These are phyloP conservation scores for Nyctibius bracteatus DNA, from an alignment of 2,113 vertebrate genomes.

Conservation along the genomic window DNA sequence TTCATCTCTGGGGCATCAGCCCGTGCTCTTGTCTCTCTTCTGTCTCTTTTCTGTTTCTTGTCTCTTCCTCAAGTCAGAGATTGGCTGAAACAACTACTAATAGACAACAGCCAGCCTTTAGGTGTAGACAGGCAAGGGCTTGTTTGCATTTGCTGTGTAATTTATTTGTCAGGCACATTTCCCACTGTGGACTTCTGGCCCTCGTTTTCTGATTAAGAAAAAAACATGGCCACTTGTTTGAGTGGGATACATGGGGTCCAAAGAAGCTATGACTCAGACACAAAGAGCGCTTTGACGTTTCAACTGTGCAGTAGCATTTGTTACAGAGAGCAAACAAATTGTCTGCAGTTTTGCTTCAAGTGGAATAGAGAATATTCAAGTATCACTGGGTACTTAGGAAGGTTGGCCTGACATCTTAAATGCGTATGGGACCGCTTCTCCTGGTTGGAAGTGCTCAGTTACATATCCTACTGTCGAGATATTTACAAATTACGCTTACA, in stretches of 20 bases:
- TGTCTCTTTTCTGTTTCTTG: background rate
- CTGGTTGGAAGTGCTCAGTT: background rate
- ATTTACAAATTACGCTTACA: background rate
- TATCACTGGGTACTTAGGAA: background rate
- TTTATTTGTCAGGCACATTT: background rate
- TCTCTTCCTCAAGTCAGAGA: background rate
- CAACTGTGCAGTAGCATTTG: background rate
- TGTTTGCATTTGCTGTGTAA: background rate
- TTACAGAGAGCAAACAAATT: background rate
- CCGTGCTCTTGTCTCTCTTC: background rate
- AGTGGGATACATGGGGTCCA: background rate
- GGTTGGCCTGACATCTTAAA: slow-evolving; percentile 3
- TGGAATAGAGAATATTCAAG: background rate
- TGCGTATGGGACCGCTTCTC: background rate
- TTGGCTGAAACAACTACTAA: background rate
- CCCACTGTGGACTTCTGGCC: background rate
- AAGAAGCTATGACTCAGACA: background rate
- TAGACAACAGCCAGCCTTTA: background rate
- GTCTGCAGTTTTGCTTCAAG: slow-evolving; percentile 16
- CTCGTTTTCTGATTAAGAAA: background rate
- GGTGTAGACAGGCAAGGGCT: background rate
- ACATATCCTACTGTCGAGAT: background rate
- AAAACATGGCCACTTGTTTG: background rate
- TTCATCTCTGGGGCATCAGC: background rate
- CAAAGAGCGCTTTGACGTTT: background rate